Percentiles rank a stretch among this genome's conserved stretches.
Evolutionary conservation across 2,113 vertebrate genomes (phyloP).

Genomic region (Hystrix cristata): DNA sequence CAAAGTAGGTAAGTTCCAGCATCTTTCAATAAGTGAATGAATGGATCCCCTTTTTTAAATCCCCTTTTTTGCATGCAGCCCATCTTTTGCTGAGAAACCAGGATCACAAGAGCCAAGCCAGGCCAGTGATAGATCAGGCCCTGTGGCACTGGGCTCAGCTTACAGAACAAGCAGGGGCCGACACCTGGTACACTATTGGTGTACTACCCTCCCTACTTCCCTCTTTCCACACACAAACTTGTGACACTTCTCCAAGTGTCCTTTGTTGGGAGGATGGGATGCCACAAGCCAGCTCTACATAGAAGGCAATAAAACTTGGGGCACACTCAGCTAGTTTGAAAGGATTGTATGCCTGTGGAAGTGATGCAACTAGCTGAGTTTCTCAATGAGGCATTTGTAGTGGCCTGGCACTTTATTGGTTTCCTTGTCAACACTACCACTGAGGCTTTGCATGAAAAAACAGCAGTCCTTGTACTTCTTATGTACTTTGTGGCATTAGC

Average conservation of each 20-base stretch:
- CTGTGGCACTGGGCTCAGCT: background rate
- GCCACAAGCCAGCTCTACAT: constrained; percentile 69
- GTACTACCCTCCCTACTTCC: background rate
- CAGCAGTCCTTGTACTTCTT: constrained; percentile 83
- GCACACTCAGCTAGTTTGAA: constrained; percentile 69
- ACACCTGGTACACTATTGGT: constrained; percentile 54
- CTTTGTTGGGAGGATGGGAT: constrained; percentile 73
- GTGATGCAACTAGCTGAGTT: constrained; percentile 79
- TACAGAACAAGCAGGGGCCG: background rate
- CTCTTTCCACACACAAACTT: background rate
- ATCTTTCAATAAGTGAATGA: constrained; percentile 25
- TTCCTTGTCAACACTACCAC: constrained; percentile 84
- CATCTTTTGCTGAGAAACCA: constrained; percentile 49
- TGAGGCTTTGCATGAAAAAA: constrained; percentile 80
- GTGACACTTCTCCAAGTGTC: constrained; percentile 76
- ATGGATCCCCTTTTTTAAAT: constrained; percentile 32
- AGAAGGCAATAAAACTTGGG: constrained; percentile 74
- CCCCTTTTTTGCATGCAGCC: background rate
- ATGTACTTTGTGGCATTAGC: constrained; percentile 81
- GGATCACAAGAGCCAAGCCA: background rate
- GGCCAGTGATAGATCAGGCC: background rate
- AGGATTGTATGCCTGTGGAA: constrained; percentile 81
- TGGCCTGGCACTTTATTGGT: constrained; percentile 75
- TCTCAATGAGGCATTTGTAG: constrained; percentile 85
- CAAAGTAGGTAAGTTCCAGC: background rate